Conservation (phyloP, 2,113 vertebrate genomes). For the Actenoides hombroni region DNA sequence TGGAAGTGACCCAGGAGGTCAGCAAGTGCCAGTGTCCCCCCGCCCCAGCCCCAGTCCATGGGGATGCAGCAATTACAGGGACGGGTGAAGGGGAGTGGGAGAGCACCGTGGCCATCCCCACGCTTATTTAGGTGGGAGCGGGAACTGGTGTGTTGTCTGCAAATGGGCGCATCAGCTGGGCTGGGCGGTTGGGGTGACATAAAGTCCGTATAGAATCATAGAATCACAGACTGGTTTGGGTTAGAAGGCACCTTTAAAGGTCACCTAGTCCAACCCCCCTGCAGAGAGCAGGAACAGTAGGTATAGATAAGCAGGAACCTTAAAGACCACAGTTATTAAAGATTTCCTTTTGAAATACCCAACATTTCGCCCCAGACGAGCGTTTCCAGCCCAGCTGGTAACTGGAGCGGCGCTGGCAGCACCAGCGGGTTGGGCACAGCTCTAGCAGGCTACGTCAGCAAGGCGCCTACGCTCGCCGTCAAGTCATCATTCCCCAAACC, state of each 20-base stretch:
- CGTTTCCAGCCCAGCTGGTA: neutral
- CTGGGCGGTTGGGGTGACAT: rapidly evolving
- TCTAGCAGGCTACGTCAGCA: neutral
- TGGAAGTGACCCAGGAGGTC: neutral
- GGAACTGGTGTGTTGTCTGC: rapidly evolving
- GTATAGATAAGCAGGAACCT: neutral
- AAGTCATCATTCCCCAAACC: rapidly evolving
- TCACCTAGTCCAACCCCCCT: neutral
- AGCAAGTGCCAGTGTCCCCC: too few species aligned
- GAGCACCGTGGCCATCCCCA: neutral
- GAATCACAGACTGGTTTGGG: neutral
- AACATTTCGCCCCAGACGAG: rapidly evolving
- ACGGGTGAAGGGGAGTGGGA: rapidly evolving
- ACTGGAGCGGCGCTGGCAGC: neutral
- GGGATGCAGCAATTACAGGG: neutral
- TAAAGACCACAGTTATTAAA: neutral
- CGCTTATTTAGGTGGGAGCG: rapidly evolving
- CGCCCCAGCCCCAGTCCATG: rapidly evolving
- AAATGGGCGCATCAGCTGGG: rapidly evolving
- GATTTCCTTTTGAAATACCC: rapidly evolving
- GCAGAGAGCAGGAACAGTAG: neutral
- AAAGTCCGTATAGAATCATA: neutral
- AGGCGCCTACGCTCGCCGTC: neutral
- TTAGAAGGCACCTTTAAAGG: neutral
- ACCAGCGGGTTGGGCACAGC: neutral